Evolutionary conservation across 2,113 vertebrate genomes (phyloP).

Genomic region (Equus przewalskii): DNA sequence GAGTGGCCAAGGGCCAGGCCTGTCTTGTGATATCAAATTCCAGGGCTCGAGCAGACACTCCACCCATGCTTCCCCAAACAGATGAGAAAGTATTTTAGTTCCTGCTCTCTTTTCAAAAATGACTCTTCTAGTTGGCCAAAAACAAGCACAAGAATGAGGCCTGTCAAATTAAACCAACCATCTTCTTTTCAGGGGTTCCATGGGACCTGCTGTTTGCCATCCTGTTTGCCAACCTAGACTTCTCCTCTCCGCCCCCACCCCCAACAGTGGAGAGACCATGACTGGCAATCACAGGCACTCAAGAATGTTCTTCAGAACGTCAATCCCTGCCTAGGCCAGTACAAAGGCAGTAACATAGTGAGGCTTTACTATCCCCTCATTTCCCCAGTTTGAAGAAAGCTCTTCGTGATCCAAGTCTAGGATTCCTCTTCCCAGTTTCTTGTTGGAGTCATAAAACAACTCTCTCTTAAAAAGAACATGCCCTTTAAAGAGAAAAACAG

Average conservation of each 20-base stretch:
- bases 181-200: background rate
- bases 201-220: background rate
- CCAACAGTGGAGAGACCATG: background rate
- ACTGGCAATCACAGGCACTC: background rate
- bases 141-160: background rate
- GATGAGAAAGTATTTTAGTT: background rate
- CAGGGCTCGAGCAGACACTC: background rate
- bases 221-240: background rate
- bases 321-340: background rate
- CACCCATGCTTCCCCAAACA: background rate
- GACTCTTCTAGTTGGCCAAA: background rate
- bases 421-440: slow-evolving; percentile 45
- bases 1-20: background rate
- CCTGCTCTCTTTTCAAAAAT: slow-evolving; percentile 2
- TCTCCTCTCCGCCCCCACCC: background rate
- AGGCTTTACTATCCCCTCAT: background rate
- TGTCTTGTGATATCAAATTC: background rate
- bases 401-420: background rate
- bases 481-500: slow-evolving; percentile 15
- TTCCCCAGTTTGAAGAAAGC: background rate
- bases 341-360: background rate
- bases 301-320: background rate
- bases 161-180: background rate
- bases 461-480: background rate
- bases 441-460: background rate